Percentiles rank a stretch among this genome's conserved stretches.
phyloP scores from a whole-genome alignment of 1,140 invertebrate species.

The Cotesia glomerata region DNA sequence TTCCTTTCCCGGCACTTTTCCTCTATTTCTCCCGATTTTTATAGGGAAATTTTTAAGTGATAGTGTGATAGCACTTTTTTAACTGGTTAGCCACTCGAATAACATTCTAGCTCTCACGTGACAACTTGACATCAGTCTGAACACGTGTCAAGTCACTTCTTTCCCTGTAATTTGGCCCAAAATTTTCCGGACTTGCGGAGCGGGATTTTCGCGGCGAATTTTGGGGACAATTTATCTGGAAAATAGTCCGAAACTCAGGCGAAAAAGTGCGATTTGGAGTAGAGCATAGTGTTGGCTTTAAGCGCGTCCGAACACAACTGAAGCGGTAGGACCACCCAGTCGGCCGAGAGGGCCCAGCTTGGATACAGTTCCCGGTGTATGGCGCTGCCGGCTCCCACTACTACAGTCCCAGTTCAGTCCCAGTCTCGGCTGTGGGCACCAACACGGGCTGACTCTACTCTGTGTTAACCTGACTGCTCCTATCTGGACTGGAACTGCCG shows the following conservation, averaged over 20 bases:
- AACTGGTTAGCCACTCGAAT: too few species aligned
- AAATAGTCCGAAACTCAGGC: too few species aligned
- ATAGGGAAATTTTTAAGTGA: too few species aligned
- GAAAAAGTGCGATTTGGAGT: conserved; percentile 12
- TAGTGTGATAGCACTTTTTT: too few species aligned
- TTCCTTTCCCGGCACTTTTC: neutral
- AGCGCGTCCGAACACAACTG: conserved; percentile 63
- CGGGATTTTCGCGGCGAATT: neutral
- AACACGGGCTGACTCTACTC: too few species aligned
- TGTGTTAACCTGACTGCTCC: too few species aligned
- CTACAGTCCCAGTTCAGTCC: conserved; percentile 27
- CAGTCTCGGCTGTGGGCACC: too few species aligned
- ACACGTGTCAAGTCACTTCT: neutral
- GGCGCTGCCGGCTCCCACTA: conserved; percentile 58
- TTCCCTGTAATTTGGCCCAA: neutral
- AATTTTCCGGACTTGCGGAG: neutral
- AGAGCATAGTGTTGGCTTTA: conserved; percentile 58
- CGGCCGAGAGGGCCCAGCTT: conserved; percentile 54
- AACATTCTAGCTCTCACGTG: neutral
- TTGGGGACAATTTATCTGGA: neutral
- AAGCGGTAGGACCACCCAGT: conserved; percentile 64
- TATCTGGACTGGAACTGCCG: conserved; percentile 29
- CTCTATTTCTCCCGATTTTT: too few species aligned
- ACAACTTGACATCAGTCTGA: neutral
- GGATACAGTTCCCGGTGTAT: conserved; percentile 55